phyloP scores from a whole-genome alignment of 1,140 invertebrate species.

The Thaumatotibia leucotreta region DNA sequence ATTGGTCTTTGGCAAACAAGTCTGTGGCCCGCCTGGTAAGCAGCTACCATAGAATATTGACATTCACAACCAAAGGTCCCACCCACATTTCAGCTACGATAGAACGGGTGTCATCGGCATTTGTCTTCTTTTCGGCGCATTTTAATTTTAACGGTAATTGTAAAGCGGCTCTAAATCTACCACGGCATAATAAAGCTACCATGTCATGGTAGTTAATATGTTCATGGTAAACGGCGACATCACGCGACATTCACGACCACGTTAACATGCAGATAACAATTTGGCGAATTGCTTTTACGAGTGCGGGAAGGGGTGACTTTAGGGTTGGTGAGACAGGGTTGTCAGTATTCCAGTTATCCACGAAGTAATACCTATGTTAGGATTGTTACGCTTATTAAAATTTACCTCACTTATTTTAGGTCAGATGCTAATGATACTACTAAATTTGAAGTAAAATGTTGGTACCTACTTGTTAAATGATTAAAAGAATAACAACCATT shows the following conservation, averaged over 20 bases:
- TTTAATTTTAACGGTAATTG: not conserved
- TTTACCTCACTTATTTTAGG: too few relatives aligned
- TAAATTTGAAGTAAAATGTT: too few relatives aligned
- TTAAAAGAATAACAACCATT: too few relatives aligned
- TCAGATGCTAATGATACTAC: too few relatives aligned
- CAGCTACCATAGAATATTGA: too few relatives aligned
- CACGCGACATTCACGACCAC: slow-evolving; percentile 42
- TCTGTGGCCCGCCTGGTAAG: not conserved
- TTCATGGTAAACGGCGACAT: slow-evolving; percentile 22
- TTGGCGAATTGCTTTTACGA: slow-evolving; percentile 69
- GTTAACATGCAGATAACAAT: slow-evolving; percentile 74
- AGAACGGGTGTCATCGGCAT: not conserved
- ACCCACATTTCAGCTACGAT: too few relatives aligned
- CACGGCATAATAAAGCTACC: not conserved
- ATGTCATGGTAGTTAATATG: not conserved
- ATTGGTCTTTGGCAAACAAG: not conserved
- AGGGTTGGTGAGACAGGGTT: slow-evolving; percentile 37
- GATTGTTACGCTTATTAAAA: too few relatives aligned
- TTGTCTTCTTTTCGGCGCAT: too few relatives aligned
- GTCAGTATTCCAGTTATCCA: too few relatives aligned
- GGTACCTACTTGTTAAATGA: too few relatives aligned
- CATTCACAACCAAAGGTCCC: too few relatives aligned
- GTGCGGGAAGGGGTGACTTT: slow-evolving; percentile 50
- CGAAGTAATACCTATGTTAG: too few relatives aligned
- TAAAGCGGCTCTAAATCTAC: not conserved